Evolutionary conservation across 2,113 vertebrate genomes (phyloP).

Genomic region (Stomatorhinus ivindoensis): DNA sequence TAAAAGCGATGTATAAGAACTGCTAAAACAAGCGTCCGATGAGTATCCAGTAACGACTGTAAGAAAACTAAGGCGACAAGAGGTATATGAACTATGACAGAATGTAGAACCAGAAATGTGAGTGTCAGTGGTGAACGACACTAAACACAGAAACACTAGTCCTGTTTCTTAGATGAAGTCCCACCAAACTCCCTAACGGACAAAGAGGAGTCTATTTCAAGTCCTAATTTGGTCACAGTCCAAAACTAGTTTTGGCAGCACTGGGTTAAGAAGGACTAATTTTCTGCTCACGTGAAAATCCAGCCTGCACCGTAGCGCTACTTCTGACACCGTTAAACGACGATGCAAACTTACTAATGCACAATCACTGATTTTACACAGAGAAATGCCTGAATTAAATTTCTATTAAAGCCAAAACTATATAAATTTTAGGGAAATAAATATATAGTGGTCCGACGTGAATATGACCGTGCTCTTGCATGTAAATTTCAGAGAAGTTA

Average conservation of each 20-base stretch:
- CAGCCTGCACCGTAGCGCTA: slow-evolving; percentile 57
- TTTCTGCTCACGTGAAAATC: slow-evolving; percentile 51
- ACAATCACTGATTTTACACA: neutral
- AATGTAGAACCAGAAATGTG: neutral
- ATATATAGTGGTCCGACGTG: neutral
- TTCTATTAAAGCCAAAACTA: neutral
- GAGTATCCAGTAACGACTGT: neutral
- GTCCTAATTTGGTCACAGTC: neutral
- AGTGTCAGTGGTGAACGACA: neutral
- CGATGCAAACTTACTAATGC: neutral
- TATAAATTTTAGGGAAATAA: neutral
- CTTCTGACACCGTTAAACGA: neutral
- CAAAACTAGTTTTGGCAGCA: slow-evolving; percentile 33
- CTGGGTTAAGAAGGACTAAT: slow-evolving; percentile 33
- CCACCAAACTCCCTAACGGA: neutral
- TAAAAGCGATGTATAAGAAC: no score
- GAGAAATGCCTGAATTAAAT: neutral
- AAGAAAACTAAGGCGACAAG: neutral
- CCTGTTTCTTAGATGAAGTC: neutral
- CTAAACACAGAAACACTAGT: neutral
- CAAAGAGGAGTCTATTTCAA: neutral
- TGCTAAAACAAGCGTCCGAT: no score
- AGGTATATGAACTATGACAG: neutral
- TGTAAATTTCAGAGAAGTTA: slow-evolving; percentile 73
- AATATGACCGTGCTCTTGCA: slow-evolving; percentile 50